Evolutionary conservation across 2,797 vertebrate species (phyloP), one percentile per base, ranked within the genome.

Genomic region (Picus viridis): DNA sequence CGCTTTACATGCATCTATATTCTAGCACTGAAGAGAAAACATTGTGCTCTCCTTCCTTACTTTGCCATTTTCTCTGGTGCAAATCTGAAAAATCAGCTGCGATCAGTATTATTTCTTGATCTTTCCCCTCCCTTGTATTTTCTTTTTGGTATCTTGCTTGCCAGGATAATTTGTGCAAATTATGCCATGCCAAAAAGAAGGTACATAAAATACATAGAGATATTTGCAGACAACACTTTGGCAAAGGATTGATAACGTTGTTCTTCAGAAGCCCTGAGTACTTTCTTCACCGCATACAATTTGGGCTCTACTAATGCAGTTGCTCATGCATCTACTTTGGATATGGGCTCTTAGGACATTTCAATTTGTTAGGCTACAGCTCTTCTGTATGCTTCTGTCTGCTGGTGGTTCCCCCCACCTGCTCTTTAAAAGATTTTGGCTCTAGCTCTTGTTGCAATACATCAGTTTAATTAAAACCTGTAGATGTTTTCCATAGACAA

Each of bases 391-490:
- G 26, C 45, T 78, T 89, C 39, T 39, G 39, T 39, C 39, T 39
- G 39, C 39, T 39, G 39, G 39, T 39, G 39, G 39, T 39, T 39
- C 39, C 39, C 39, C 39, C 39, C 39, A 39, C 39, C 39, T 39
- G 39, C 39, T 72, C 12, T 83, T 86, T 47, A n/a, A 65, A 83
- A 87, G 13, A n/a, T 84, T 76, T 79, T 84, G n/a, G 43, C n/a
- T 67, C n/a, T 62, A 73, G 12, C 24, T 69, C 9, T 70, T 9
- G 32, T 41, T 88, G 51, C 36, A 89, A 39, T 29, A 5, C 54
- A 59, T 27, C 22, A 86, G 22, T 92, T 95, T 92, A 86, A 90
- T 86, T 94, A 90, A 90, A 88, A 88, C 87, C 62, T 83, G 13
- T 65, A 71, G 84, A 75, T 94, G 49, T 83, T 94, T 92, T 78